Base-by-base conservation (phyloP, 92 coral and sea anemone genomes). In the Paragorgia papillata region DNA sequence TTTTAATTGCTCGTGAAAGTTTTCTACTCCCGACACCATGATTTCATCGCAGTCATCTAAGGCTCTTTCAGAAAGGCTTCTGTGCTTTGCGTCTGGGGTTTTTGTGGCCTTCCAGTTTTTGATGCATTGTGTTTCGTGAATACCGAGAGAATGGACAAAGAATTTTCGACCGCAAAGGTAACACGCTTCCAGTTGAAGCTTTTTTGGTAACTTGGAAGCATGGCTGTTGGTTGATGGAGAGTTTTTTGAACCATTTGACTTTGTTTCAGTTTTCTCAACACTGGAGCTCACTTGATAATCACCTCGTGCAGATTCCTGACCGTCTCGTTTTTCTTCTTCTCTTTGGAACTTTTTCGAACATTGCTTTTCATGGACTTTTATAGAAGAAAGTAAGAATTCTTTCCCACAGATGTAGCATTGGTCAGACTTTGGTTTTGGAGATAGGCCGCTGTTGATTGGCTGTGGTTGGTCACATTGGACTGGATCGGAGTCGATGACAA, bases 351-450 rank as follows among this genome's bases (percentile, higher is more conserved):
- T 94, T 80, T 91, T 88, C 57, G 92, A 85, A 77, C 98, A 94
- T 75, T 91, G 98, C 1, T 96, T 96, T 43, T 94, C 98, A 46
- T 94, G 98, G 64, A 94, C 89, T 83, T 91, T 89, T 30, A 94
- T 59, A 10, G 98, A 94, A 50, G 89, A 86, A 2, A 92, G 85
- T 65, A 96, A 91, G 86, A 83, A 94, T 74, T 91, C 98, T 74
- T 92, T 87, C 57, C 97, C 97, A 73, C 98, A 94, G 31, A 94
- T 91, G 56, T 94, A 94, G 62, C 98, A 94, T 22, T 91, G 91
- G 39, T 81, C 82, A 62, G 92, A 55, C 48, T 88, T 91, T 2
- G 97, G 97, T 49, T 94, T 86, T 40, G 87, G 89, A 18, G 94
- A 71, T 29, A 55, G 27, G 17, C 30, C 2, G 3, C 30, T 22